These are phyloP conservation scores for Capitulum mitella DNA, from an alignment of 2,888 invertebrate species.

Conservation along the genomic window DNA sequence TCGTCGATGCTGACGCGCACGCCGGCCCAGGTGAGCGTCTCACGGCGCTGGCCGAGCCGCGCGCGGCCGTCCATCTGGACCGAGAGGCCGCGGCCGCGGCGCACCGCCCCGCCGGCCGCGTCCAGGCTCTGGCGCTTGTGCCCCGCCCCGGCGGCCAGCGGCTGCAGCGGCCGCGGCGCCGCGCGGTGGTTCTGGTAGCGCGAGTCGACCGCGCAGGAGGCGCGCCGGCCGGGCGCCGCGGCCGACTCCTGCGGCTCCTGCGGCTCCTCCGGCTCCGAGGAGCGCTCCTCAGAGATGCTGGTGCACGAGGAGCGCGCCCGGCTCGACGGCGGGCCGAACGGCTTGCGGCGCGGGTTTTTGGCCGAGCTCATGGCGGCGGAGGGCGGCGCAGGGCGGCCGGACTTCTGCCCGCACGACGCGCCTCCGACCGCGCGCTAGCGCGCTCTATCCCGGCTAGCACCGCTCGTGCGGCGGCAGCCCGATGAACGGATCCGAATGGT, in stretches of 20 bases:
- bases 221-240: background rate
- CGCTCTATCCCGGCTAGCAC: too few relatives aligned
- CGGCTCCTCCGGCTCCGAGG: background rate
- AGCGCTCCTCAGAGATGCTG: background rate
- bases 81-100: background rate
- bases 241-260: background rate
- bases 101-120: background rate
- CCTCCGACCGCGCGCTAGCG: too few relatives aligned
- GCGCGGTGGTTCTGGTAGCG: background rate
- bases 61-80: background rate
- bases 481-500: too few relatives aligned
- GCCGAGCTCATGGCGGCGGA: conserved; percentile 27
- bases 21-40: conserved; percentile 39
- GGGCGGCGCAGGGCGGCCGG: too few relatives aligned
- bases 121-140: background rate
- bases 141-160: background rate
- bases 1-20: conserved; percentile 39
- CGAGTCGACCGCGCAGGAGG: background rate
- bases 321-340: background rate
- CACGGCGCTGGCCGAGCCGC: conserved; percentile 31
- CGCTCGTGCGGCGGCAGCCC: too few relatives aligned
- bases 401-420: too few relatives aligned
- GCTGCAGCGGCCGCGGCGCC: background rate
- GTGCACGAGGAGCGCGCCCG: conserved; percentile 4
- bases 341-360: conserved; percentile 39